Evolutionary conservation across 1,140 invertebrate species (phyloP), one percentile per base, ranked within the genome.

Genomic region (Cotesia glomerata): DNA sequence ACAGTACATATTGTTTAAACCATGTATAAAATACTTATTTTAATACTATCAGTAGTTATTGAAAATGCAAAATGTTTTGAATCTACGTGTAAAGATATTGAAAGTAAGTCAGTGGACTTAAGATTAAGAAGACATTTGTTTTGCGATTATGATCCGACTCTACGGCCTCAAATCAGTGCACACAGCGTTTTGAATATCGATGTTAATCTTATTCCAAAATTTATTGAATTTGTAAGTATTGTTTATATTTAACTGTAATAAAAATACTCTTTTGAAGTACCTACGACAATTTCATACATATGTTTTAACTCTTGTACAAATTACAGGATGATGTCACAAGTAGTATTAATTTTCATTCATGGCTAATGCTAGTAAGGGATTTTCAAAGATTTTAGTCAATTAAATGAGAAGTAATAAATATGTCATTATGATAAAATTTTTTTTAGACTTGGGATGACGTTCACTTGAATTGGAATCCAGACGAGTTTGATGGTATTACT

Each of bases 221-320:
- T 89, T 49, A 81, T 90, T 62, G 81, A 87, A 69, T 86, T 90
- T 62, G 90, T 91, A 84, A 88, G 89, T 74, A 56, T 45, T 56
- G 59, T 74, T 76, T 62, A 51, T 8, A 4, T 26, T 35, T 36
- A 3, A 45, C 7, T 45, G 1, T 58, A 26, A 26, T 26, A 26
- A 26, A 26, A 26, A 26, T 26, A 26, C 26, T 26, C 26, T 26
- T 26, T 26, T 26, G 1, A 26, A 26, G 7, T 66, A 36, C 18
- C 13, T 35, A 66, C 36, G 16, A 66, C 14, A 36, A n/a, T 39
- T 63, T 59, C 32, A 63, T 59, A 52, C 72, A 9, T 39, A 59
- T 16, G 51, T 26, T 18, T 63, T 51, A n/a, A 39, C 35, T 26
- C 26, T 26, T 26, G 2, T 63, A 32, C 1, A 26, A 65, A 58